Evolutionary conservation across 2,888 invertebrate genomes (phyloP).

Genomic region (Poecilus cupreus): DNA sequence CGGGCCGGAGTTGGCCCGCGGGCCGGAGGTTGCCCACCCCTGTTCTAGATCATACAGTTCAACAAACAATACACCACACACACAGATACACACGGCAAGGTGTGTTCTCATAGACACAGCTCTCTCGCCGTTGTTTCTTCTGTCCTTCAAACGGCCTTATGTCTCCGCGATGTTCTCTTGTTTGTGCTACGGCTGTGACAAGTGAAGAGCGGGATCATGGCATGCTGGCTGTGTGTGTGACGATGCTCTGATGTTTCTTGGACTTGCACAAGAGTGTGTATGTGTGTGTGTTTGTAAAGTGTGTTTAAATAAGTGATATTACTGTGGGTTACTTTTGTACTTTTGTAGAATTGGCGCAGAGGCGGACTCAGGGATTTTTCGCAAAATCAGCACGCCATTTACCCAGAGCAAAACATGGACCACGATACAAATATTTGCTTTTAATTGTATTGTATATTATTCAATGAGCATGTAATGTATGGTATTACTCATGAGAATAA

Average conservation of each 20-base stretch:
- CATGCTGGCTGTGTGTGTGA: background rate
- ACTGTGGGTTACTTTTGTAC: constrained; percentile 2
- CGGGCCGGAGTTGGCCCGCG: too few relatives aligned
- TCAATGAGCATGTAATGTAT: too few relatives aligned
- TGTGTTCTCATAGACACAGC: background rate
- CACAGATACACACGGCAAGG: too few relatives aligned
- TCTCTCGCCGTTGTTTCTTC: background rate
- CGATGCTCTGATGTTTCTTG: background rate
- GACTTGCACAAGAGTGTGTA: background rate
- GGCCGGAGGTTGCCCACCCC: too few relatives aligned
- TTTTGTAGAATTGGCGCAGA: background rate
- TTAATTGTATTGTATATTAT: too few relatives aligned
- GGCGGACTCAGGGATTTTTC: background rate
- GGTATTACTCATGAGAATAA: too few relatives aligned
- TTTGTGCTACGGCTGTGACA: constrained; percentile 10
- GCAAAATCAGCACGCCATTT: too few relatives aligned
- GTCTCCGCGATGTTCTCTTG: constrained; percentile 20
- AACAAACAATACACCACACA: constrained; percentile 28
- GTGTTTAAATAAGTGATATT: background rate
- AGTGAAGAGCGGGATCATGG: constrained; percentile 12
- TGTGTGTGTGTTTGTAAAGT: constrained; percentile 2
- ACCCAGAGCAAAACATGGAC: too few relatives aligned
- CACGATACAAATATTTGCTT: too few relatives aligned
- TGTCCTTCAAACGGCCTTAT: constrained; percentile 57
- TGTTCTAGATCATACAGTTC: background rate